Percentiles rank a stretch among this genome's conserved stretches.
These are phyloP conservation scores for Pteronotus mesoamericanus DNA, from an alignment of 2,797 vertebrate genomes.

Conservation along the genomic window DNA sequence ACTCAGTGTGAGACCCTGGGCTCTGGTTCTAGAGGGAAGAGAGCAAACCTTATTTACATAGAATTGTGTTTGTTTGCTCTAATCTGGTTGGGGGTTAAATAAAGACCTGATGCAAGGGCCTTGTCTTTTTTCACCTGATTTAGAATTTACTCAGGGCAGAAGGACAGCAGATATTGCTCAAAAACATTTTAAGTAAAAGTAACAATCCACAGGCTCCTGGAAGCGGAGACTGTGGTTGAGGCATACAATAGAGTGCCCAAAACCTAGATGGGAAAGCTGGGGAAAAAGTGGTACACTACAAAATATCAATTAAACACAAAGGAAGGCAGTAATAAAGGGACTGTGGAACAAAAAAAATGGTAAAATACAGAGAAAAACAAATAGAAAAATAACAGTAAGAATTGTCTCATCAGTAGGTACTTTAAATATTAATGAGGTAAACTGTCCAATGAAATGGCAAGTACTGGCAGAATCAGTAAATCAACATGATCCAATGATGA, in stretches of 20 bases:
- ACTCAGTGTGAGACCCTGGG: background rate
- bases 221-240: background rate
- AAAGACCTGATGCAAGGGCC: background rate
- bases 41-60: background rate
- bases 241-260: background rate
- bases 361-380: background rate
- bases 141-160: background rate
- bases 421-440: background rate
- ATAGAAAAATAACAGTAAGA: background rate
- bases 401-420: background rate
- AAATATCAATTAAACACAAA: background rate
- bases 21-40: background rate
- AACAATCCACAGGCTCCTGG: background rate
- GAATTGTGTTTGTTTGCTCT: background rate
- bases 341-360: background rate
- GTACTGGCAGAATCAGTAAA: background rate
- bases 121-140: background rate
- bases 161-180: background rate
- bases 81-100: background rate
- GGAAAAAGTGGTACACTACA: background rate
- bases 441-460: background rate
- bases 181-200: background rate
- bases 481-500: background rate
- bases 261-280: background rate
- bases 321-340: background rate